Conservation (phyloP, 2,888 invertebrate genomes). For the Nomada hirtipes region DNA sequence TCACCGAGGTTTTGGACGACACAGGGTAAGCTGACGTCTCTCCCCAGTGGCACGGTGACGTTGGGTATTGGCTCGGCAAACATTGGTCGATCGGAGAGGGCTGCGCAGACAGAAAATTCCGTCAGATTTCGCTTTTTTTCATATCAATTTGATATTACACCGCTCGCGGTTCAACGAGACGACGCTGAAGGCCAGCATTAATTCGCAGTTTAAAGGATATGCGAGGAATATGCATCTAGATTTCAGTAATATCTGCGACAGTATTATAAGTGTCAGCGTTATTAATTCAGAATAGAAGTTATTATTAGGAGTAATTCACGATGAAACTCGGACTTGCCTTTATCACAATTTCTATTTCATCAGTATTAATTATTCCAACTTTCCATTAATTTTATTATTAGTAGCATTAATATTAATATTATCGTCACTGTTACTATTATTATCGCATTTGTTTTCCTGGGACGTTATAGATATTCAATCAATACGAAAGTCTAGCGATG, state of each 20-base stretch:
- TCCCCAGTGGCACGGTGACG: slow-evolving; percentile 95
- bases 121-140: slow-evolving; percentile 3
- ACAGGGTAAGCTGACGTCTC: slow-evolving; percentile 95
- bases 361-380: neutral
- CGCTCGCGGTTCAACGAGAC: neutral
- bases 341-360: too few relatives aligned
- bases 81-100: slow-evolving; percentile 93
- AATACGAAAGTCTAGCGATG: neutral
- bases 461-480: neutral
- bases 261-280: too few relatives aligned
- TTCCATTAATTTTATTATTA: neutral
- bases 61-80: slow-evolving; percentile 96
- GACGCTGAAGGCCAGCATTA: neutral
- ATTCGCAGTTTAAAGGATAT: too few relatives aligned
- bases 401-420: neutral
- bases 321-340: too few relatives aligned
- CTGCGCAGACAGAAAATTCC: slow-evolving; percentile 85
- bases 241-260: too few relatives aligned
- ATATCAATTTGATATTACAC: neutral
- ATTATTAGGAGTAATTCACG: too few relatives aligned
- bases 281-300: too few relatives aligned
- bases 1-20: slow-evolving; percentile 95
- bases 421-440: neutral
- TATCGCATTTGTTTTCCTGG: neutral
- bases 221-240: too few relatives aligned